Percentiles rank a stretch among this genome's conserved stretches.
Conservation (phyloP, 2,797 vertebrate genomes). For the Garrulus glandarius region DNA sequence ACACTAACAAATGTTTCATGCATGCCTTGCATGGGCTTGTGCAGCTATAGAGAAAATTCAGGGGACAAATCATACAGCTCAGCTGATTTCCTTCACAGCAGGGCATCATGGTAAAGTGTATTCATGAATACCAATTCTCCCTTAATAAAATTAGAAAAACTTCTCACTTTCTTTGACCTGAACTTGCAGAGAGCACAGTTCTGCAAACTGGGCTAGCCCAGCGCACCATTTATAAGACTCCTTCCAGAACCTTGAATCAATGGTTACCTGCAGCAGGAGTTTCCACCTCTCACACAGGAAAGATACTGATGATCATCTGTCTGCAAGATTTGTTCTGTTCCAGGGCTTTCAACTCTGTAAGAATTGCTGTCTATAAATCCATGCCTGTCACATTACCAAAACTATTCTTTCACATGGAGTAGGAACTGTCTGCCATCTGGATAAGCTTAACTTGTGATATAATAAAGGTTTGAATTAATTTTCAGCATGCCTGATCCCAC, state of each 20-base stretch:
- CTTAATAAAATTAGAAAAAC: neutral
- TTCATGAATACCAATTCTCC: neutral
- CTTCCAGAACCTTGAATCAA: neutral
- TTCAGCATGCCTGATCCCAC: neutral
- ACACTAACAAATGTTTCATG: neutral
- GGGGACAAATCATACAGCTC: neutral
- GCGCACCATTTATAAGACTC: neutral
- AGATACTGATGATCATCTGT: neutral
- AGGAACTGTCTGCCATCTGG: slow-evolving; percentile 5
- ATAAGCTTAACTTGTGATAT: neutral
- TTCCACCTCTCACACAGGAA: neutral
- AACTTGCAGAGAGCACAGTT: neutral
- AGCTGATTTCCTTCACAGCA: neutral
- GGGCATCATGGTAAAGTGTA: neutral
- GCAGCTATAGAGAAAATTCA: neutral
- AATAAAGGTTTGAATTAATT: neutral
- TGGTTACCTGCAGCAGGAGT: neutral
- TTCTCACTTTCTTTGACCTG: neutral
- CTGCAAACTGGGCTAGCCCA: neutral
- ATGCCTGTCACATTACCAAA: neutral
- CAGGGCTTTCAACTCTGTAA: neutral
- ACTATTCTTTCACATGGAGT: neutral
- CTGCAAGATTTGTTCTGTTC: neutral
- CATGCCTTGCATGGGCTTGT: neutral
- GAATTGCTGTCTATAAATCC: neutral